Percentiles rank a stretch among this genome's conserved stretches.
Evolutionary conservation across 2,888 invertebrate species (phyloP).

Genomic region (Acanthosepion esculentum): DNA sequence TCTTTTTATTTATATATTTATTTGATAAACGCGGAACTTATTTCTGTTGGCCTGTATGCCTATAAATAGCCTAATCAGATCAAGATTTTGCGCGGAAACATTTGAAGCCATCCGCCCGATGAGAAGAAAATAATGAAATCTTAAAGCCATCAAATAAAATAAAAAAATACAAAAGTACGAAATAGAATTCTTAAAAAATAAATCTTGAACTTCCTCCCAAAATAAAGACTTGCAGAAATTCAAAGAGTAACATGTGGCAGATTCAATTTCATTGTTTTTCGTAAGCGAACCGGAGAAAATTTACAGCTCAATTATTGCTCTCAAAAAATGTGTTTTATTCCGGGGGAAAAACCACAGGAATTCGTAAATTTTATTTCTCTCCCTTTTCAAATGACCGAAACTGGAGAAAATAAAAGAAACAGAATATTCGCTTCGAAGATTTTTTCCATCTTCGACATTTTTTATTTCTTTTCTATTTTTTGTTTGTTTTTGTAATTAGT

Average conservation of each 20-base stretch:
- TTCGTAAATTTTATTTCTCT: too few species aligned
- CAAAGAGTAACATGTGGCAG: not conserved
- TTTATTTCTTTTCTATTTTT: too few species aligned
- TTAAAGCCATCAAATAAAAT: not conserved
- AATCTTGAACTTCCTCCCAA: too few species aligned
- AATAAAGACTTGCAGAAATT: not conserved
- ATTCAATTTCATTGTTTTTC: slow-evolving; percentile 2
- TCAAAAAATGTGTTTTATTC: not conserved
- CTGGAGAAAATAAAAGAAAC: too few species aligned
- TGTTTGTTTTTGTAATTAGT: too few species aligned
- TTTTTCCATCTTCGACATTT: too few species aligned
- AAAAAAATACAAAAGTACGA: not conserved
- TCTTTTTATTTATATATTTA: too few species aligned
- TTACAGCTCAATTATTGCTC: not conserved
- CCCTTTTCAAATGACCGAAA: too few species aligned
- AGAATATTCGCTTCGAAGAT: too few species aligned
- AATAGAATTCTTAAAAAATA: too few species aligned
- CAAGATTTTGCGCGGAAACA: not conserved
- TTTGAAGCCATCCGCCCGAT: not conserved
- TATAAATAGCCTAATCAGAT: not conserved
- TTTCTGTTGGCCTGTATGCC: not conserved
- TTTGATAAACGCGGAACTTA: too few species aligned
- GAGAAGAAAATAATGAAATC: slow-evolving; percentile 17
- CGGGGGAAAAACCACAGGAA: too few species aligned
- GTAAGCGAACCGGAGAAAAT: not conserved